Percentiles rank a stretch among this genome's conserved stretches.
Evolutionary conservation across 2,113 vertebrate species (phyloP).

Genomic region (Varanus salvator): DNA sequence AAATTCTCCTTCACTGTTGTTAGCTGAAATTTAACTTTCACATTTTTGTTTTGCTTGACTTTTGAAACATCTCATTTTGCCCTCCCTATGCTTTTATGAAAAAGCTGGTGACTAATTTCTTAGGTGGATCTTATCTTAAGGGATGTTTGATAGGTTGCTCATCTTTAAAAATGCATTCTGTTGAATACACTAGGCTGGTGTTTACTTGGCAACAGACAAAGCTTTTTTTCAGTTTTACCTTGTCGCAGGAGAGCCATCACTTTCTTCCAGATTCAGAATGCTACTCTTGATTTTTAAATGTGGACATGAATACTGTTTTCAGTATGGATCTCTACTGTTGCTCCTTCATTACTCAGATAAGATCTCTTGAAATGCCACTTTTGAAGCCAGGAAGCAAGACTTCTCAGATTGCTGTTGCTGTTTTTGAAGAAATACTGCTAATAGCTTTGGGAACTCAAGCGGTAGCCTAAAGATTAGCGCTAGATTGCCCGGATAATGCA

Average conservation of each 20-base stretch:
- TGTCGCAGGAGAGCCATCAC: not conserved
- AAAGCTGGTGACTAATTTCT: not conserved
- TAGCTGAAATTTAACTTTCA: not conserved
- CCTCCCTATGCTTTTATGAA: not conserved
- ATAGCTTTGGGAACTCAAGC: not conserved
- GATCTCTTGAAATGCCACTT: not conserved
- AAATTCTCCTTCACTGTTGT: not conserved
- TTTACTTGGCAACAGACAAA: too few relatives aligned
- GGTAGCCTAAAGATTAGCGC: not conserved
- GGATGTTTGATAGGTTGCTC: not conserved
- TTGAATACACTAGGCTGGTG: not conserved
- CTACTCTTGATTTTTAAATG: not conserved
- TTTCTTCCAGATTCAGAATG: not conserved
- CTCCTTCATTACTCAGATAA: not conserved
- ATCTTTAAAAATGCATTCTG: not conserved
- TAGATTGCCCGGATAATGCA: not conserved
- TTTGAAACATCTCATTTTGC: not conserved
- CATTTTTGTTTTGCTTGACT: not conserved
- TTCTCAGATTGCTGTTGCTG: slow-evolving; percentile 9
- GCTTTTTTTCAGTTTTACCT: not conserved
- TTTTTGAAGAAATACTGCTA: not conserved
- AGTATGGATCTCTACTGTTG: not conserved
- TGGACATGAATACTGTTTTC: not conserved
- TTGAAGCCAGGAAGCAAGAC: not conserved
- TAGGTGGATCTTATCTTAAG: not conserved